Percentiles rank a stretch among this genome's conserved stretches.
Conservation (phyloP, 2,797 vertebrate genomes). For the Tolypeutes matacus region DNA sequence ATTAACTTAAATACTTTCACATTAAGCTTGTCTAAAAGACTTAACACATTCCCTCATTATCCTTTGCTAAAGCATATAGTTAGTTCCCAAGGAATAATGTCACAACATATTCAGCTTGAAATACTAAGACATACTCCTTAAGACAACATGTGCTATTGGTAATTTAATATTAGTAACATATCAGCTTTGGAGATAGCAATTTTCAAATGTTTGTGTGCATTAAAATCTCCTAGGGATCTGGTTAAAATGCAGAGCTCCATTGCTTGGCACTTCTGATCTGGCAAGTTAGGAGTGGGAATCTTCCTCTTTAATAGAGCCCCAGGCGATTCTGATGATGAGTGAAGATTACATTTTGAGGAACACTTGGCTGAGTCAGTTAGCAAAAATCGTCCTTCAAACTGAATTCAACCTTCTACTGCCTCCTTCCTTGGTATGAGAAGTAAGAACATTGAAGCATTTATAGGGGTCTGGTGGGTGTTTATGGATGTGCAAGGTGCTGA, state of each 20-base stretch:
- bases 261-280: background rate
- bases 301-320: conserved; percentile 8
- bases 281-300: background rate
- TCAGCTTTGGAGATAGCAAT: background rate
- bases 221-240: conserved; percentile 6
- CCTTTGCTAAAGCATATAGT: conserved; percentile 14
- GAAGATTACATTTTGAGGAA: conserved; percentile 25
- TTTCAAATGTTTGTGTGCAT: conserved; percentile 30
- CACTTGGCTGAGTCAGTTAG: background rate
- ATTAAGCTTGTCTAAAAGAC: conserved; percentile 37
- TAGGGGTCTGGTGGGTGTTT: background rate
- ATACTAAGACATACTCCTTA: conserved; percentile 10
- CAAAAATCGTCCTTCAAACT: conserved; percentile 6
- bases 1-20: conserved; percentile 10
- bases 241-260: conserved; percentile 15
- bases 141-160: background rate
- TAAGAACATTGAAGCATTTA: background rate
- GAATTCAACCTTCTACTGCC: background rate
- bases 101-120: conserved; percentile 14
- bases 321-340: background rate
- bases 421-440: background rate
- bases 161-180: background rate
- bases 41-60: background rate
- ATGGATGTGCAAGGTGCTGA: background rate
- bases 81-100: background rate